Evolutionary conservation across 1,140 invertebrate genomes (phyloP), one percentile per base, ranked within the genome.

Genomic region (Megalopta genalis): DNA sequence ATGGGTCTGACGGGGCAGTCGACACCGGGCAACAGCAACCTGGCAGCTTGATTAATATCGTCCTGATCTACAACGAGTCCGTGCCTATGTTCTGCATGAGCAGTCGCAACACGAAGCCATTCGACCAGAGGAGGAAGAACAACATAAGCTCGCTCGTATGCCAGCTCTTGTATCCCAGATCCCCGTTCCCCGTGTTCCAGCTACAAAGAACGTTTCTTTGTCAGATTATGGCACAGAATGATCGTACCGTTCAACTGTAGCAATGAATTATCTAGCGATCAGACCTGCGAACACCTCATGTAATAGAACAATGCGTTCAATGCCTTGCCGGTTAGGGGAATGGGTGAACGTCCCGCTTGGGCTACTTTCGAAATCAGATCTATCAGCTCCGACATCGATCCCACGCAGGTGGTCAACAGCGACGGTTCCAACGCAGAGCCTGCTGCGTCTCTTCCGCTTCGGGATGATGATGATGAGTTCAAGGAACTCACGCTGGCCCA

Each of bases 271-370:
- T 66, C 2, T 65, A 71, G 14, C 18, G 54, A 18, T 23, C 80
- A 94, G 84, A 94, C 94, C 93, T 98, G 97, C 0, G 97, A 98
- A 92, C 97, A 98, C 54, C 97, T 93, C 97, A 98, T 98, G 86
- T 97, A 98, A 91, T 98, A 98, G 90, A 97, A 98, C 0, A 98
- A 92, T 0, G 97, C 95, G 67, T 96, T 95, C 7, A 97, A 91
- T 0, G 97, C 97, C 74, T 95, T 95, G 23, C 94, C 92, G 21
- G 95, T 96, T 73, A 97, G 93, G 2, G 91, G 93, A 80, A 94
- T 67, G 12, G 91, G 84, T 68, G 91, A 90, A 69, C 90, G 84
- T 57, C 91, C 90, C 59, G 90, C 86, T 59, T 90, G 91, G 7
- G 85, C 89, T 1, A 94, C 90, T 77, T 93, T 93, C 1, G 93